Evolutionary conservation across 2,888 invertebrate species (phyloP), one percentile per base, ranked within the genome.

Genomic region (Platypus cylindrus): DNA sequence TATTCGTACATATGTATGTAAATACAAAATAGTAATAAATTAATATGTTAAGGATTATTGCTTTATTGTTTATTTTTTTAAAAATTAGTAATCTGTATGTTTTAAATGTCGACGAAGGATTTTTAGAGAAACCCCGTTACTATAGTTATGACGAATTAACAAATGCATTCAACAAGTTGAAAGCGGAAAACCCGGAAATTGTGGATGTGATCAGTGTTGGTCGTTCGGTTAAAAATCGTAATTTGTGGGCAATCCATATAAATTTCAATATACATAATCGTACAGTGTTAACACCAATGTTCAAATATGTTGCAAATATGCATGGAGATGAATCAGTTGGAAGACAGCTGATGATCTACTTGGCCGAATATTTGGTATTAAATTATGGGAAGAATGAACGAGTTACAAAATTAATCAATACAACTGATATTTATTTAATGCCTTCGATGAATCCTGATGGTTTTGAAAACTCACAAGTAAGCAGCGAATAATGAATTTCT

Each of bases 381-480:
- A 83, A 82, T 54, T 85, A 84, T 55, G 77, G 75, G 2, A 73
- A 66, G 36, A 70, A 72, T 48, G 66, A 71, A 0, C 66, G 83
- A 36, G 69, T 94, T 13, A 80, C 84, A 0, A 68, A 66, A 38
- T 61, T 98, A 36, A 72, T 98, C 1, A 78, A 95, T 54, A 68
- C 64, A 3, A 94, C 91, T 0, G 85, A 95, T 55, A 89, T 98
- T 44, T 93, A 82, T 61, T 65, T 99, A 50, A 83, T 98, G 87
- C 95, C 97, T 1, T 84, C 91, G 0, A 77, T 98, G 74, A 98
- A 98, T 66, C 98, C 98, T 20, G 85, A 98, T 71, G 98, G 98
- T 11, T 95, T 79, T 67, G 87, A 86, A 57, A 71, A 68, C 36
- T 83, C 93, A 32, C 55, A 69, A 71, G 85, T 85, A 64, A 35